Conservation (phyloP, 2,888 invertebrate genomes). For the Lacanobia wlatinum region DNA sequence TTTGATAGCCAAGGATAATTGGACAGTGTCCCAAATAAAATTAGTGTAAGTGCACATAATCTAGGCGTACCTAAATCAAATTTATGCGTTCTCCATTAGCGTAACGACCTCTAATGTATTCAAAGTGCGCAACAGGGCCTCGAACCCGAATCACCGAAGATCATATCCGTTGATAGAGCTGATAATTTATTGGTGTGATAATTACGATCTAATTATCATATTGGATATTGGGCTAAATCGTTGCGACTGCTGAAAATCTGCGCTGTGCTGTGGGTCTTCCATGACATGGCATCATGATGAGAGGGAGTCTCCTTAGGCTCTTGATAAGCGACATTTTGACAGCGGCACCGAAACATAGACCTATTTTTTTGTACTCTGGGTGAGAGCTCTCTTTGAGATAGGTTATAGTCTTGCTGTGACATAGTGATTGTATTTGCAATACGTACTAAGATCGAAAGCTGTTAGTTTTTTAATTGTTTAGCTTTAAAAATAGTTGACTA, state of each 20-base stretch:
- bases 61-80: conserved; percentile 51
- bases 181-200: conserved; percentile 36
- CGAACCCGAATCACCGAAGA: conserved; percentile 36
- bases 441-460: no score
- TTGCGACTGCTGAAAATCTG: neutral
- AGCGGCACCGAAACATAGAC: no score
- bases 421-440: no score
- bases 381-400: no score
- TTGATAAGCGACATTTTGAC: no score
- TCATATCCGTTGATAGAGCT: conserved; percentile 35
- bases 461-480: no score
- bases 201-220: conserved; percentile 22
- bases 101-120: conserved; percentile 55
- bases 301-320: no score
- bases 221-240: neutral
- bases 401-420: no score
- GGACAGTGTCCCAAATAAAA: conserved; percentile 30
- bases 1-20: conserved; percentile 20
- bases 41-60: conserved; percentile 33
- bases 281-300: no score
- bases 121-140: conserved; percentile 46
- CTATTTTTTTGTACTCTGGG: no score
- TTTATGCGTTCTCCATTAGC: conserved; percentile 46
- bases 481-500: no score
- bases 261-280: no score